Conservation (phyloP, 2,113 vertebrate species). For the Myotis brandtii region DNA sequence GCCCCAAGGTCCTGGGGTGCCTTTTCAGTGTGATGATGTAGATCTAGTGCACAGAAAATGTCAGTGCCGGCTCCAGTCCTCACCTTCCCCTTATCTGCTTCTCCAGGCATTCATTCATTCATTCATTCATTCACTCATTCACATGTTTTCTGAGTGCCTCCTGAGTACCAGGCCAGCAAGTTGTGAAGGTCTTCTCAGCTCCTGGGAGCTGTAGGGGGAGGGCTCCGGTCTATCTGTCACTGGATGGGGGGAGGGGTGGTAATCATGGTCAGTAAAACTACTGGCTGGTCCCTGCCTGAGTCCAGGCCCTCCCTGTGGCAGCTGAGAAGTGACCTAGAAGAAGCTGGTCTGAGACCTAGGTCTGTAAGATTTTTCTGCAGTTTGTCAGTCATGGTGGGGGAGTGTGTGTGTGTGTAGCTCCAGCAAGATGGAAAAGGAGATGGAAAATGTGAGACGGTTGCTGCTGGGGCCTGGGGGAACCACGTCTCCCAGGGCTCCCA, state of each 20-base stretch:
- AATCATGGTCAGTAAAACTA: not conserved
- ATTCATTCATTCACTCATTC: not conserved
- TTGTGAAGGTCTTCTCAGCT: not conserved
- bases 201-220: not conserved
- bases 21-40: not conserved
- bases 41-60: not conserved
- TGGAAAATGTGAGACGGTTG: slow-evolving; percentile 47
- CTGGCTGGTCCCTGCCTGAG: not conserved
- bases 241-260: not conserved
- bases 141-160: not conserved
- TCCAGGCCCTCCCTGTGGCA: not conserved
- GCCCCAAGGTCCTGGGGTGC: rapidly evolving
- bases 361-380: slow-evolving; percentile 37
- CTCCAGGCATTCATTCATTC: not conserved
- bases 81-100: not conserved
- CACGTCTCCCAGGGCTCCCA: not conserved
- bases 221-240: not conserved
- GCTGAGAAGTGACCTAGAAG: not conserved
- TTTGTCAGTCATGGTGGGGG: not conserved
- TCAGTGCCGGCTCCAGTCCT: not conserved
- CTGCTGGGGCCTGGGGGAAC: not conserved
- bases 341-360: not conserved
- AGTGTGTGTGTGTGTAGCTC: not conserved
- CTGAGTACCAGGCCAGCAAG: not conserved
- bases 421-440: slow-evolving; percentile 18